Percentiles rank a stretch among this genome's conserved stretches.
Conservation (phyloP, 2,113 vertebrate species). For the Tinamus guttatus region DNA sequence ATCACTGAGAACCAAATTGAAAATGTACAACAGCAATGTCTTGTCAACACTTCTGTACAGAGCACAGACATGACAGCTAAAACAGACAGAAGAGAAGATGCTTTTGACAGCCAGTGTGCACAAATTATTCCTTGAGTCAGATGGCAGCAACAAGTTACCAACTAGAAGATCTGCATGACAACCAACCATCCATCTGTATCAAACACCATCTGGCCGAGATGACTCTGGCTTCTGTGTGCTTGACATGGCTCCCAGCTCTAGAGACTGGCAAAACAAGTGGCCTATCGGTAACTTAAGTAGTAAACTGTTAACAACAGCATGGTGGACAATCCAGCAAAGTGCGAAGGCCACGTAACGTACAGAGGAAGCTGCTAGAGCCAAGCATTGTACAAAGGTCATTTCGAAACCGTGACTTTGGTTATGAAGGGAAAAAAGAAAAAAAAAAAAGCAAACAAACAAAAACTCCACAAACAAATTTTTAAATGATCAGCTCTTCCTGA, state of each 20-base stretch:
- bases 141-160: slow-evolving; percentile 88
- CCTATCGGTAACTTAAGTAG: slow-evolving; percentile 76
- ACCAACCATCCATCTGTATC: slow-evolving; percentile 87
- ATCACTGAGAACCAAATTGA: slow-evolving; percentile 85
- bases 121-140: slow-evolving; percentile 87
- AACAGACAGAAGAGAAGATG: slow-evolving; percentile 88
- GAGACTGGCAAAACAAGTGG: slow-evolving; percentile 84
- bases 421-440: not conserved
- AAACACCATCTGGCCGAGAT: slow-evolving; percentile 84
- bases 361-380: slow-evolving; percentile 16
- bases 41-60: slow-evolving; percentile 89
- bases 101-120: slow-evolving; percentile 87
- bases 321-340: slow-evolving; percentile 65
- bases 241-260: slow-evolving; percentile 81
- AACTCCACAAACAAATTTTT: not conserved
- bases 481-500: not conserved
- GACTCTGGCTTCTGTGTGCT: slow-evolving; percentile 84
- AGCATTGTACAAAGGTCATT: not conserved
- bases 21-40: slow-evolving; percentile 88
- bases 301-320: slow-evolving; percentile 76
- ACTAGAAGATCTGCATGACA: slow-evolving; percentile 86
- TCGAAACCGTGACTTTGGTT: not conserved
- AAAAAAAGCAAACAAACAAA: not conserved
- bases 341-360: slow-evolving; percentile 50
- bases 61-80: slow-evolving; percentile 88